Conservation (phyloP, 2,888 invertebrate genomes). For the Rotaria macrura region DNA sequence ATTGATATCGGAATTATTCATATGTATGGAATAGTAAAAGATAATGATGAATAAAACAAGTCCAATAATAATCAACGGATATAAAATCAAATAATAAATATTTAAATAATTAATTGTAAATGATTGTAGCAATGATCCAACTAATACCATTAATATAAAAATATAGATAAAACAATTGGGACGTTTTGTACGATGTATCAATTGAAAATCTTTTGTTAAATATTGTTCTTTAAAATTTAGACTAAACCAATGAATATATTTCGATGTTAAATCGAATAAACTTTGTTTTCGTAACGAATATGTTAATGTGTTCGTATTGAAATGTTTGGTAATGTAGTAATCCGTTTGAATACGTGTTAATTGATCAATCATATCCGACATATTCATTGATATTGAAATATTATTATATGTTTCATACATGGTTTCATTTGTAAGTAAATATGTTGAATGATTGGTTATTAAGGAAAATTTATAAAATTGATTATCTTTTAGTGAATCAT, state of each 20-base stretch:
- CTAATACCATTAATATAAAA: neutral
- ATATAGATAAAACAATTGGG: neutral
- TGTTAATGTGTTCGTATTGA: neutral
- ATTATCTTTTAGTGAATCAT: neutral
- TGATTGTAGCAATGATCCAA: conserved; percentile 1
- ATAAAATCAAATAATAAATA: neutral
- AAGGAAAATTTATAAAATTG: neutral
- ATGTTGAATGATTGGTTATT: neutral
- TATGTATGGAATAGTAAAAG: neutral
- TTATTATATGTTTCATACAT: neutral
- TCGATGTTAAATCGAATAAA: conserved; percentile 2
- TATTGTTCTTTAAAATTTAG: neutral
- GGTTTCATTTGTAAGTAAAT: neutral
- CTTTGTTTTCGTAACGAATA: neutral
- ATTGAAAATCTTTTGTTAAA: conserved; percentile 2
- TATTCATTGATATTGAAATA: neutral
- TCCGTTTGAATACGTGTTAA: neutral
- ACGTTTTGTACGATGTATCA: neutral
- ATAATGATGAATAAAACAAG: neutral
- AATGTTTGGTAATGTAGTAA: conserved; percentile 1
- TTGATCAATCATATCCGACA: neutral
- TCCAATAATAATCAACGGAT: neutral
- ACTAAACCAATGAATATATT: neutral
- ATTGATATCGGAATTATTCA: neutral
- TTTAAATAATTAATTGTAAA: neutral